phyloP scores from a whole-genome alignment of 2,113 vertebrate genomes.

The Cryptotis parvus region DNA sequence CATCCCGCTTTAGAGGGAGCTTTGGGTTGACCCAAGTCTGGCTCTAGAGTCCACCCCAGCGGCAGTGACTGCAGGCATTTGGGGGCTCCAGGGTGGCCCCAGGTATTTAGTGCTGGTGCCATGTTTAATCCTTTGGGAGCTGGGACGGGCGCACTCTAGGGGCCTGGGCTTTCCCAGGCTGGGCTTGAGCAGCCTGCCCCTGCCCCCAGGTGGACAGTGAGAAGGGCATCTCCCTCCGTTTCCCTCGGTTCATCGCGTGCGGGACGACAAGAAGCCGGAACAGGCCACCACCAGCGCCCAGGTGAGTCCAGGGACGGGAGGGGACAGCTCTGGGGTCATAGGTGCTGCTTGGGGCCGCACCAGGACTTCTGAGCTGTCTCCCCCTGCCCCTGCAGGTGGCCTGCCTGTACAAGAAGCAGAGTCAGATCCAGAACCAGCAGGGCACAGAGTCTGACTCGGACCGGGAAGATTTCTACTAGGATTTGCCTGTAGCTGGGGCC shows the following conservation, averaged over 20 bases:
- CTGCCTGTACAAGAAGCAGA: slow-evolving; percentile 92
- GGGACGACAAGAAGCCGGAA: slow-evolving; percentile 94
- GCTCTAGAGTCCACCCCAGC: too few relatives aligned
- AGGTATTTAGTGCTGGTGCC: too few relatives aligned
- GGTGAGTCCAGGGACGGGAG: slow-evolving; percentile 81
- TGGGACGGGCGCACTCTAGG: background rate
- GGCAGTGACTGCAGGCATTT: too few relatives aligned
- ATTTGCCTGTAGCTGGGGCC: rapidly evolving
- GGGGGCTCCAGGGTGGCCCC: too few relatives aligned
- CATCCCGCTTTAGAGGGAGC: too few relatives aligned
- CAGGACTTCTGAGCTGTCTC: background rate
- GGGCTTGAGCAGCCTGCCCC: background rate
- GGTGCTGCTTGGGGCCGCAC: too few relatives aligned
- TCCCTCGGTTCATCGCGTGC: slow-evolving; percentile 92
- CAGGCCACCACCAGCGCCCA: slow-evolving; percentile 91
- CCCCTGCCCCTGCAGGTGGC: slow-evolving; percentile 88
- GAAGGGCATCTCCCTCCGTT: slow-evolving; percentile 94
- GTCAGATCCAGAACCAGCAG: slow-evolving; percentile 90
- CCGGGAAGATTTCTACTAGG: slow-evolving; percentile 90
- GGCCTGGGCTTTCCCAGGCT: background rate
- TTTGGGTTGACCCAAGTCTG: too few relatives aligned
- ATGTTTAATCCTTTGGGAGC: too few relatives aligned
- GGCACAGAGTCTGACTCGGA: slow-evolving; percentile 78
- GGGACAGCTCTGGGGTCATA: too few relatives aligned
- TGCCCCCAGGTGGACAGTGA: slow-evolving; percentile 91